Evolutionary conservation across 2,797 vertebrate genomes (phyloP), one percentile per base, ranked within the genome.

Genomic region (Momotus momota): DNA sequence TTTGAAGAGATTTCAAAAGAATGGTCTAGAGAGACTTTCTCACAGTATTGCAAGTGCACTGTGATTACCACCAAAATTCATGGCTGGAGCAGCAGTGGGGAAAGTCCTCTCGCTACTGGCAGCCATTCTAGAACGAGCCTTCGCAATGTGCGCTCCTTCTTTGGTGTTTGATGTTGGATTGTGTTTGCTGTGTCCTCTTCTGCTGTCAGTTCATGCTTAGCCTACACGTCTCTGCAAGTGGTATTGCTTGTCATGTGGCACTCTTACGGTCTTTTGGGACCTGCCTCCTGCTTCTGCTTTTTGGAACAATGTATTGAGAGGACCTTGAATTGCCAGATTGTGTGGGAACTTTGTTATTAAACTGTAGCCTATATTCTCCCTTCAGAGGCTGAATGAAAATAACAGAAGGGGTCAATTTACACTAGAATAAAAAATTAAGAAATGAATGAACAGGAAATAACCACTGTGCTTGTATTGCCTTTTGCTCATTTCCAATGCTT

Each of bases 401-500:
- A 6, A 35, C 2, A 98, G 82, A 96, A 51, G 81, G 64, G 21
- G 55, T 96, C 85, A 78, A n/a, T 65, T 96, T 97, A 92, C 88
- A 86, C 52, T 81, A 62, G 40, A 67, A 49, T 79, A 38, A 94
- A 82, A 96, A 48, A 86, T 43, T 46, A 58, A 78, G 60, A 86
- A 92, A 81, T 85, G 93, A 75, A 40, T 58, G 79, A 95, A 73
- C 93, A 86, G 86, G 96, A 98, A 97, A 86, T 86, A 83, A 79
- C 54, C 29, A 85, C 13, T 70, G 73, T 60, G 79, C 88, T 94
- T 73, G 23, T 86, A 57, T 78, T 78, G 64, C 43, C 8, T 75
- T 92, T 90, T 90, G 67, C 78, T 94, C n/a, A 23, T 95, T 94
- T 96, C 91, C 52, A 1, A 14, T 85, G 64, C 27, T 89, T 52